Conservation (phyloP, 1,140 invertebrate genomes). For the Zaprionus gabonicus region DNA sequence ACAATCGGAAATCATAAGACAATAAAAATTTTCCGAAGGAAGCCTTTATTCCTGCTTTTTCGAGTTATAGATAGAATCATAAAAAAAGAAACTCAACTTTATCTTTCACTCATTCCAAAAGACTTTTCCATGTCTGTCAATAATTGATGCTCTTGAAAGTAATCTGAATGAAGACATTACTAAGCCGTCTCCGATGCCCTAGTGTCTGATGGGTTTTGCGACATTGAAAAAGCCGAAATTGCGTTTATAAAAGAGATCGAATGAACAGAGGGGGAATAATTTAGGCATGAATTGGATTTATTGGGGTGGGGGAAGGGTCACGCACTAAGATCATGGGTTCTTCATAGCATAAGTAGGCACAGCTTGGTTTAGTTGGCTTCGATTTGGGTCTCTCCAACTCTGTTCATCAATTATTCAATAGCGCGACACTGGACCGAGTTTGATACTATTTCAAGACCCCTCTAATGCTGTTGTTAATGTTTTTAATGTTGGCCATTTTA, state of each 20-base stretch:
- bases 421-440: constrained; percentile 49
- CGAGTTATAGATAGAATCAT: no score
- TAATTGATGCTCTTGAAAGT: neutral
- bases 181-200: neutral
- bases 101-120: no score
- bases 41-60: no score
- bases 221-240: constrained; percentile 4
- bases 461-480: constrained; percentile 76
- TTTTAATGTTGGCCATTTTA: constrained; percentile 74
- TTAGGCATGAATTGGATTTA: constrained; percentile 49
- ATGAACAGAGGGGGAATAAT: constrained; percentile 46
- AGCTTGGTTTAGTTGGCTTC: neutral
- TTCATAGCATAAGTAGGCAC: constrained; percentile 32
- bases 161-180: constrained; percentile 19
- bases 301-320: constrained; percentile 15
- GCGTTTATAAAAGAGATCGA: constrained; percentile 5
- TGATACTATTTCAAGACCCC: constrained; percentile 3
- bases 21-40: no score
- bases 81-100: no score
- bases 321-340: constrained; percentile 23
- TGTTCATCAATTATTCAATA: constrained; percentile 71
- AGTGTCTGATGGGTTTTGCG: constrained; percentile 7
- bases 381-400: neutral
- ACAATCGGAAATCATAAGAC: no score
- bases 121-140: neutral